phyloP scores from a whole-genome alignment of 2,888 invertebrate genomes.

The Patella depressa region DNA sequence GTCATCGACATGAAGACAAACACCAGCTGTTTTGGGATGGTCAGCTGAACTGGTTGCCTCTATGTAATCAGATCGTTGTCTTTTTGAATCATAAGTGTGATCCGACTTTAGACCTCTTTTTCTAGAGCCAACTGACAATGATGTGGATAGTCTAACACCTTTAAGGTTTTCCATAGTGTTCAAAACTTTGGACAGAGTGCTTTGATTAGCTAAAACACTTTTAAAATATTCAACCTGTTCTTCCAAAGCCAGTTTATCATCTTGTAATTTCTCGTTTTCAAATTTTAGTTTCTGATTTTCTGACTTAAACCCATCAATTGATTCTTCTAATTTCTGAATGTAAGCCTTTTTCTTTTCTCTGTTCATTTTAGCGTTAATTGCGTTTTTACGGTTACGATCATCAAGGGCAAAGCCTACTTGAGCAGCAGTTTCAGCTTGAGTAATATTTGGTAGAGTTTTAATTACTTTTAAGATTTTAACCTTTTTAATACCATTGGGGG shows the following conservation, averaged over 20 bases:
- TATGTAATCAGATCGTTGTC: constrained; percentile 31
- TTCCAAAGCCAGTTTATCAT: constrained; percentile 43
- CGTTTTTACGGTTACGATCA: constrained; percentile 60
- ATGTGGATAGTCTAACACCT: constrained; percentile 53
- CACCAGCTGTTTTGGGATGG: constrained; percentile 49
- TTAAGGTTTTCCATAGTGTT: constrained; percentile 60
- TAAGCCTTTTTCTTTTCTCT: constrained; percentile 66
- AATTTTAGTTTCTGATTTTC: constrained; percentile 47
- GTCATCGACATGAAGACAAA: constrained; percentile 65
- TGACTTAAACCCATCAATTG: constrained; percentile 44
- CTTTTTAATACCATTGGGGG: constrained; percentile 20
- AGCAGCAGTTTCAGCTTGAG: constrained; percentile 37
- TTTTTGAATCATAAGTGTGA: constrained; percentile 48
- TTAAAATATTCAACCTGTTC: constrained; percentile 63
- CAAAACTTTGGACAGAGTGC: constrained; percentile 58
- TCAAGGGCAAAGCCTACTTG: constrained; percentile 49
- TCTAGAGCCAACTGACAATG: constrained; percentile 36
- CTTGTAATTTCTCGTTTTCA: constrained; percentile 36
- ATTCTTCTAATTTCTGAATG: constrained; percentile 57
- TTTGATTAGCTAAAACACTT: constrained; percentile 65
- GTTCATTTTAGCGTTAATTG: constrained; percentile 61
- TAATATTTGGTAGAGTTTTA: constrained; percentile 33
- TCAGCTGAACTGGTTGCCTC: constrained; percentile 27
- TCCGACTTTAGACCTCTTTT: constrained; percentile 52
- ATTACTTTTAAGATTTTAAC: constrained; percentile 49